Conservation (phyloP, 2,888 invertebrate species). For the Orthosia gothica region DNA sequence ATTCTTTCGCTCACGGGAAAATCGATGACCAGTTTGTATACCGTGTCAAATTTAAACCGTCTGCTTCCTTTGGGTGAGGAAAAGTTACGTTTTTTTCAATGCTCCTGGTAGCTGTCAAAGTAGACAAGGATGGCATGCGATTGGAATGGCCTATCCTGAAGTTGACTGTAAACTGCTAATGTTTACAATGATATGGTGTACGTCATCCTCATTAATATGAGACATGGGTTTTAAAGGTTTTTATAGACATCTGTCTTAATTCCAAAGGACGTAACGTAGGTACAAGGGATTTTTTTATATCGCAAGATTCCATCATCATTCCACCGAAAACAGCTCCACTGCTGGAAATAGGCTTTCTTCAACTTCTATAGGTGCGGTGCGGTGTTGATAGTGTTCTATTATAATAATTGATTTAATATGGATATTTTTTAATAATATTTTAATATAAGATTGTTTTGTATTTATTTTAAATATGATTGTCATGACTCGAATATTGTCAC, state of each 20-base stretch:
- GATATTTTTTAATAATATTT: neutral
- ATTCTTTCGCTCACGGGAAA: neutral
- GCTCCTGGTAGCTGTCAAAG: neutral
- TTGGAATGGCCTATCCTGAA: neutral
- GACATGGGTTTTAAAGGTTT: neutral
- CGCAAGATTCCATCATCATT: no score
- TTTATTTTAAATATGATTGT: no score
- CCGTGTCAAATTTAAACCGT: neutral
- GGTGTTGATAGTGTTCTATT: neutral
- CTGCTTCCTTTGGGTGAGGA: neutral
- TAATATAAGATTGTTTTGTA: constrained; percentile 19
- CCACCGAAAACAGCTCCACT: no score
- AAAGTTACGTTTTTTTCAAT: no score
- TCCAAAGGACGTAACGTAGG: no score
- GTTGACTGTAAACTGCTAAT: neutral
- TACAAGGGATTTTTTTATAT: no score
- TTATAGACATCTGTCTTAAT: no score
- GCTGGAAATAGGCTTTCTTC: no score
- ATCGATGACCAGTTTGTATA: no score
- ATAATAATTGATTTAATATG: constrained; percentile 14
- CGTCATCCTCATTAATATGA: neutral
- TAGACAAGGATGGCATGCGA: neutral
- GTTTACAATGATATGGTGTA: neutral
- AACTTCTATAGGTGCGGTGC: no score
- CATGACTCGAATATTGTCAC: neutral